Evolutionary conservation across 2,113 vertebrate genomes (phyloP).

Genomic region (Urocitellus parryii): DNA sequence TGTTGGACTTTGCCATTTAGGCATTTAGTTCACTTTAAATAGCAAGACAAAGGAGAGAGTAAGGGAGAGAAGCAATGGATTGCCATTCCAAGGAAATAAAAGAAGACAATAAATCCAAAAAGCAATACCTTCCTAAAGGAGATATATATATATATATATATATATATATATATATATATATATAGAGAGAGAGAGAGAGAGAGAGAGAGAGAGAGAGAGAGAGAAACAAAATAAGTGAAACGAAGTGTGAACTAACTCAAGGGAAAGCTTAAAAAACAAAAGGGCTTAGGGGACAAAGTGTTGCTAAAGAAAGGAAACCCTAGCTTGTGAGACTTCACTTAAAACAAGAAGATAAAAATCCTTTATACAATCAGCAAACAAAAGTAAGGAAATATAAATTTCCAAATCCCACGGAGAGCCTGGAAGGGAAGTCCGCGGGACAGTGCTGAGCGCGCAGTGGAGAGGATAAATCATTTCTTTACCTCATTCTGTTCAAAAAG

Average conservation of each 20-base stretch:
- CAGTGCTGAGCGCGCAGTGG: constrained; percentile 61
- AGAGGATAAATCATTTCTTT: constrained; percentile 79
- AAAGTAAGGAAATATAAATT: constrained; percentile 74
- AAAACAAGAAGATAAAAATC: constrained; percentile 61
- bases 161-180: too few species aligned
- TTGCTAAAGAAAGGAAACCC: constrained; percentile 59
- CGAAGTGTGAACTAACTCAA: constrained; percentile 55
- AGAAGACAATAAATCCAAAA: background rate
- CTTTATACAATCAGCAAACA: constrained; percentile 68
- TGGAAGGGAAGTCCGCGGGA: constrained; percentile 80
- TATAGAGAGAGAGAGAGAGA: too few species aligned
- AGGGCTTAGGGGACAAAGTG: constrained; percentile 19
- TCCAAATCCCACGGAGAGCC: constrained; percentile 61
- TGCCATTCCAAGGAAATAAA: background rate
- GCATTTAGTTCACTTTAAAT: constrained; percentile 44
- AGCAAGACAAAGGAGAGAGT: background rate
- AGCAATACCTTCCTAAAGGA: background rate
- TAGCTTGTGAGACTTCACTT: constrained; percentile 66
- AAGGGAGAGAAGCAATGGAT: background rate
- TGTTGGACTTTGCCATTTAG: background rate
- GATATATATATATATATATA: too few species aligned
- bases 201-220: too few species aligned
- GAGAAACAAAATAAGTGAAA: constrained; percentile 24
- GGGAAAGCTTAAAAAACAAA: constrained; percentile 1
- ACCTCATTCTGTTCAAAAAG: constrained; percentile 72